phyloP scores from a whole-genome alignment of 2,797 vertebrate genomes.

The Paedocypris micromegethes region DNA sequence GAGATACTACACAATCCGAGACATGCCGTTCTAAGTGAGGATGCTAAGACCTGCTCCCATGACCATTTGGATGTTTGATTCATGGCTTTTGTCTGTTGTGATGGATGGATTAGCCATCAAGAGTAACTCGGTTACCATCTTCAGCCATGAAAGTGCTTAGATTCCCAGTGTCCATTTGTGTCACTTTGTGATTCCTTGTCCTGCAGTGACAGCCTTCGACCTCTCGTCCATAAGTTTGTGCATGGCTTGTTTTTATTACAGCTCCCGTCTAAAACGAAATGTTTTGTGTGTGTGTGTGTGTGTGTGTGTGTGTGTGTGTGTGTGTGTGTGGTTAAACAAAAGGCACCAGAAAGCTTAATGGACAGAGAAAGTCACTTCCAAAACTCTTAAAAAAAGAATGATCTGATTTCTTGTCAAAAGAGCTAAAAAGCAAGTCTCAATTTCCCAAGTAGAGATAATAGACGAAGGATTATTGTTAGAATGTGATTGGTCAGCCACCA shows the following conservation, averaged over 20 bases:
- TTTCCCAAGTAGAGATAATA: no score
- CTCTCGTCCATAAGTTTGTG: conserved; percentile 48
- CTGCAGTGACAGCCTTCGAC: conserved; percentile 58
- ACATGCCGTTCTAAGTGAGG: conserved; percentile 31
- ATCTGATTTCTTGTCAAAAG: conserved; percentile 34
- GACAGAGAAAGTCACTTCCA: conserved; percentile 25
- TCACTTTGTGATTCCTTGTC: conserved; percentile 59
- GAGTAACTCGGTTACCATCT: conserved; percentile 42
- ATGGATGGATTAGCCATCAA: conserved; percentile 37
- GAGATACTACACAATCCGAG: conserved; percentile 15
- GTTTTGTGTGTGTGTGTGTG: conserved; percentile 38
- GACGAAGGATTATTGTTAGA: no score
- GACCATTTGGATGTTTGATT: conserved; percentile 37
- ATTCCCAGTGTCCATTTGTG: conserved; percentile 44
- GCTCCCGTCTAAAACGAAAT: conserved; percentile 25
- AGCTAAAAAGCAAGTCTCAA: conserved; percentile 13
- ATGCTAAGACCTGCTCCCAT: conserved; percentile 3
- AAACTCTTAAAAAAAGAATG: conserved; percentile 47
- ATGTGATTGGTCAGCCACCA: no score
- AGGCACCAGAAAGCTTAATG: conserved; percentile 38
- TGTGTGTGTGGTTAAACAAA: conserved; percentile 13
- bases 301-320: conserved; percentile 34
- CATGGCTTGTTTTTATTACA: conserved; percentile 42
- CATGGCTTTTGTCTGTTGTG: conserved; percentile 21
- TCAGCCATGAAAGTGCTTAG: conserved; percentile 27